Evolutionary conservation across 2,888 invertebrate species (phyloP).

Genomic region (Drosophila multiciliata): DNA sequence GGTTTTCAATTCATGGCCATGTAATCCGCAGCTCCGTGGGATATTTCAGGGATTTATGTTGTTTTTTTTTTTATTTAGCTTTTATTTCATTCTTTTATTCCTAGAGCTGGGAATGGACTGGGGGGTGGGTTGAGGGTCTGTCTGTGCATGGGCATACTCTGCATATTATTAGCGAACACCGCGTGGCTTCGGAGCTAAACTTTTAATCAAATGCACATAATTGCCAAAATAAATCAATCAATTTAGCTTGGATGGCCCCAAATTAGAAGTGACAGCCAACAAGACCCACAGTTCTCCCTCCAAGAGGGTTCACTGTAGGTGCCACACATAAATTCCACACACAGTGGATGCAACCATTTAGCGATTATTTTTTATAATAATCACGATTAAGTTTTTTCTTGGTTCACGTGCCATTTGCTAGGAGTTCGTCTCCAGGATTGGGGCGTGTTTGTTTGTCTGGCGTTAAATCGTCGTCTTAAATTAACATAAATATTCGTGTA

Average conservation of each 20-base stretch:
- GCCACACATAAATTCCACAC: constrained; percentile 53
- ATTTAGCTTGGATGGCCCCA: constrained; percentile 68
- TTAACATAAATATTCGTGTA: constrained; percentile 64
- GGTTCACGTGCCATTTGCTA: constrained; percentile 72
- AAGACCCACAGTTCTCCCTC: neutral
- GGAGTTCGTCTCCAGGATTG: constrained; percentile 5
- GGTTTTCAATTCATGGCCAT: constrained; percentile 80
- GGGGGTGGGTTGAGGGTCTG: neutral
- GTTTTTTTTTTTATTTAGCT: constrained; percentile 42
- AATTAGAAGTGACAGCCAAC: constrained; percentile 74
- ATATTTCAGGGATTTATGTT: constrained; percentile 82
- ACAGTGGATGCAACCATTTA: constrained; percentile 23
- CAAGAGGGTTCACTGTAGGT: constrained; percentile 10
- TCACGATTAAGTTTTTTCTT: constrained; percentile 39
- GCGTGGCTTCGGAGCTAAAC: constrained; percentile 72
- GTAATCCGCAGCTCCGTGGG: constrained; percentile 80
- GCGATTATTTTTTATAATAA: constrained; percentile 53
- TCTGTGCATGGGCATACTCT: constrained; percentile 36
- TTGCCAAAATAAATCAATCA: constrained; percentile 82
- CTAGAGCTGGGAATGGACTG: constrained; percentile 21
- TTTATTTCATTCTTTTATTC: constrained; percentile 17
- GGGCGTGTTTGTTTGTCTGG: constrained; percentile 31
- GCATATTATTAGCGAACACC: constrained; percentile 76
- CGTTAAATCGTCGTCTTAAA: constrained; percentile 59
- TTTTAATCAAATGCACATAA: constrained; percentile 82